Evolutionary conservation across 2,888 invertebrate genomes (phyloP).

Genomic region (Pachymerium ferrugineum): DNA sequence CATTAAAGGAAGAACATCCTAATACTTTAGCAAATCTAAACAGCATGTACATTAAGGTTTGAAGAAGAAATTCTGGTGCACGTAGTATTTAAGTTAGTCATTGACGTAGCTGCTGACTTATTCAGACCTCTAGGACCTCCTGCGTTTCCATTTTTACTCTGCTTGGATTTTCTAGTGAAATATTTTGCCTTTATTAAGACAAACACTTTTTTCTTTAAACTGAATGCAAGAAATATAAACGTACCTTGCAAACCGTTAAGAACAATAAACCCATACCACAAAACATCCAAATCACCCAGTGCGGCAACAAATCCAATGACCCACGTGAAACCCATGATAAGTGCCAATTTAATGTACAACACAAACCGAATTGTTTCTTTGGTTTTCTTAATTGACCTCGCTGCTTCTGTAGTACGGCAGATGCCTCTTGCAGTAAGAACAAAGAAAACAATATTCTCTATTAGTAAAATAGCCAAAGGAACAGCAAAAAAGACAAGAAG

Average conservation of each 20-base stretch:
- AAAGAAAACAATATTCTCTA: conserved; percentile 47
- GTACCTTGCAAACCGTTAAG: conserved; percentile 52
- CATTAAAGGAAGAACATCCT: too few relatives aligned
- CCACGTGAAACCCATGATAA: conserved; percentile 52
- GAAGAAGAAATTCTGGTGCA: not conserved
- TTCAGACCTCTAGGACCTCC: not conserved
- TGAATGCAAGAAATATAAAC: conserved; percentile 52
- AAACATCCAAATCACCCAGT: conserved; percentile 42
- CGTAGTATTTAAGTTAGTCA: not conserved
- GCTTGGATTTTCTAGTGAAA: not conserved
- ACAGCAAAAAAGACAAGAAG: conserved; percentile 47
- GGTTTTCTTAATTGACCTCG: not conserved
- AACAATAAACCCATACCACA: conserved; percentile 51
- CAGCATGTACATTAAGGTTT: not conserved
- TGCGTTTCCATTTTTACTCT: not conserved
- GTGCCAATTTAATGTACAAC: conserved; percentile 47
- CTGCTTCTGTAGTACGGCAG: conserved; percentile 36
- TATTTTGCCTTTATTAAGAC: not conserved
- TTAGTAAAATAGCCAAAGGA: conserved; percentile 47
- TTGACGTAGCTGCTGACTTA: not conserved
- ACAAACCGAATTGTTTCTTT: conserved; percentile 41
- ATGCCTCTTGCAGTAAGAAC: conserved; percentile 44
- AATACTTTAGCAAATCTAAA: too few relatives aligned
- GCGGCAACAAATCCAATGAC: conserved; percentile 49
- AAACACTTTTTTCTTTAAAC: conserved; percentile 41